Evolutionary conservation across 2,797 vertebrate genomes (phyloP).

Genomic region (Lagorchestes hirsutus): DNA sequence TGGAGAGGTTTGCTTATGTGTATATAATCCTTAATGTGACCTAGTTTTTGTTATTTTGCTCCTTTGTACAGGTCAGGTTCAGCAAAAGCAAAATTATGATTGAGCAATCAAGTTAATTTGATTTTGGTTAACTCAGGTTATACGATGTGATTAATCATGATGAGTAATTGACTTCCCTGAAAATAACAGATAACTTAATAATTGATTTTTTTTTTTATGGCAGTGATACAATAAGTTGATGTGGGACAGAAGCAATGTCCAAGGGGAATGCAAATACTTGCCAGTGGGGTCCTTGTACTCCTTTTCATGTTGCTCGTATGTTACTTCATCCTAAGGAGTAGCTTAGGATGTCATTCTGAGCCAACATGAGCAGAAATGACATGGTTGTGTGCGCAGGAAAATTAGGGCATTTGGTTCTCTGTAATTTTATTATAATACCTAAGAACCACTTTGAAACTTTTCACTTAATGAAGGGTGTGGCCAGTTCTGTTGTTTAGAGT

Average conservation of each 20-base stretch:
- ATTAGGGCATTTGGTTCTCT: slow-evolving; percentile 43
- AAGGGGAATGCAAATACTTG: slow-evolving; percentile 4
- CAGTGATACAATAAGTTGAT: slow-evolving; percentile 1
- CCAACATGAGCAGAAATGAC: neutral
- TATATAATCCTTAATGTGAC: slow-evolving; percentile 25
- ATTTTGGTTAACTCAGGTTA: slow-evolving; percentile 48
- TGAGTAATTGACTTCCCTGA: slow-evolving; percentile 23
- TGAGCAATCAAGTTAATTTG: slow-evolving; percentile 4
- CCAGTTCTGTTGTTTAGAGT: slow-evolving; percentile 1
- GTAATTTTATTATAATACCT: slow-evolving; percentile 44
- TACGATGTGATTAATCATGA: neutral
- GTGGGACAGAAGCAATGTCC: neutral
- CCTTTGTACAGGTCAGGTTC: slow-evolving; percentile 7
- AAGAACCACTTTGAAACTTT: slow-evolving; percentile 50
- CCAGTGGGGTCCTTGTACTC: neutral
- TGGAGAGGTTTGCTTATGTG: slow-evolving; percentile 16
- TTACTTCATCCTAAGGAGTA: slow-evolving; percentile 29
- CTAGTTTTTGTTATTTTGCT: slow-evolving; percentile 11
- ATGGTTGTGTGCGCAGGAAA: slow-evolving; percentile 14
- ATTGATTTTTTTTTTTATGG: slow-evolving; percentile 49
- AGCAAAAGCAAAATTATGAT: slow-evolving; percentile 30
- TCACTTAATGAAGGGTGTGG: slow-evolving; percentile 26
- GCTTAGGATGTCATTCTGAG: slow-evolving; percentile 18
- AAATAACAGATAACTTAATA: slow-evolving; percentile 35
- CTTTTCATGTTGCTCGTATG: slow-evolving; percentile 2